These are phyloP conservation scores for Trissolcus japonicus DNA, from an alignment of 2,888 invertebrate species.

Conservation along the genomic window DNA sequence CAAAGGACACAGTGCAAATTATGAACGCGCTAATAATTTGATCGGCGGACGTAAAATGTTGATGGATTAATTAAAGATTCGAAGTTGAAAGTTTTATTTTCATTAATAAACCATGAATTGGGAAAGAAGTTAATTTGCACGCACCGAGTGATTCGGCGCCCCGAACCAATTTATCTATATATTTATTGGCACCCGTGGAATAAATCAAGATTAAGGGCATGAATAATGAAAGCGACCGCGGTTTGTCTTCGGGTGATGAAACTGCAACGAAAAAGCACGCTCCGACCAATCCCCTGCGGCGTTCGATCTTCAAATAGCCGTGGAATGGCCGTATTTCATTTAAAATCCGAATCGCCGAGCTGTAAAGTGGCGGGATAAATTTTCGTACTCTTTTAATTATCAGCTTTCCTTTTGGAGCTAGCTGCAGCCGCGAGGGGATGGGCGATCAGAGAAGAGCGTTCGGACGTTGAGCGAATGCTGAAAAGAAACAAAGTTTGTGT, in stretches of 20 bases:
- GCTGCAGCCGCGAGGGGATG: conserved; percentile 8
- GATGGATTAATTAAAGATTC: too few relatives aligned
- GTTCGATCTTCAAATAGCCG: conserved; percentile 39
- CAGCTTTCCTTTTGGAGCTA: conserved; percentile 25
- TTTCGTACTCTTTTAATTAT: conserved; percentile 54
- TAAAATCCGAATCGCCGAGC: conserved; percentile 42
- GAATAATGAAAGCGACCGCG: conserved; percentile 38
- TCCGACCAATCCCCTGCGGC: conserved; percentile 14
- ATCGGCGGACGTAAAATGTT: too few relatives aligned
- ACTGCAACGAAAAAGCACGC: conserved; percentile 31
- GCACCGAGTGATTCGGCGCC: too few relatives aligned
- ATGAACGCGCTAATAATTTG: too few relatives aligned
- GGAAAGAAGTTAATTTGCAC: neutral
- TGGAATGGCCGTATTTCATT: conserved; percentile 48
- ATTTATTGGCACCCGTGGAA: conserved; percentile 10
- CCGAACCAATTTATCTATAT: neutral
- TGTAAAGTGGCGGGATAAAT: conserved; percentile 43
- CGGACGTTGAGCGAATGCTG: conserved; percentile 49
- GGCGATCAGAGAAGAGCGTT: conserved; percentile 27
- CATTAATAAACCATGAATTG: too few relatives aligned
- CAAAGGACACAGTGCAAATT: too few relatives aligned
- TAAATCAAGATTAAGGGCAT: conserved; percentile 41
- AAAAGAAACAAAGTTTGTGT: conserved; percentile 49
- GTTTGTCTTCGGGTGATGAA: conserved; percentile 37
- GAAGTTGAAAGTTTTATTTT: too few relatives aligned